These are phyloP conservation scores for Stictonetta naevosa DNA, from an alignment of 2,113 vertebrate genomes.

Conservation along the genomic window DNA sequence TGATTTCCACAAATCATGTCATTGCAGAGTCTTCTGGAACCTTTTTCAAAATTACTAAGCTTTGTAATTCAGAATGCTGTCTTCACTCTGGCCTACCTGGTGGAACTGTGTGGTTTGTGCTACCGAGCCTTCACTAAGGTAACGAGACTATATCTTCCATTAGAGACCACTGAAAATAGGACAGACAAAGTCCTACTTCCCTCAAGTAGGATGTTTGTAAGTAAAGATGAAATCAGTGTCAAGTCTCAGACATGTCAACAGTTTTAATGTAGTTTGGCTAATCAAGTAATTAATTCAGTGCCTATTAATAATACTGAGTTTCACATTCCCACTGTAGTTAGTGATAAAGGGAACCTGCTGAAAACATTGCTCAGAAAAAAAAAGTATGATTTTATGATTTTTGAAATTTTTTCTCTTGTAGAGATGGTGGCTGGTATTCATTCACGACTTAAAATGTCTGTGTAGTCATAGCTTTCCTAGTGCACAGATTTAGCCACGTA, in stretches of 20 bases:
- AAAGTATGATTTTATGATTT: background rate
- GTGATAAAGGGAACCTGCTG: background rate
- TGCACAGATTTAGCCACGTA: background rate
- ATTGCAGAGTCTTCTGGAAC: constrained; percentile 94
- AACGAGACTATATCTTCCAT: background rate
- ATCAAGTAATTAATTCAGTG: background rate
- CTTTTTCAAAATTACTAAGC: constrained; percentile 96
- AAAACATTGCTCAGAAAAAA: background rate
- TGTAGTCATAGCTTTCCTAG: background rate
- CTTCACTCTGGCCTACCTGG: constrained; percentile 93
- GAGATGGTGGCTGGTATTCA: background rate
- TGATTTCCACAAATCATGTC: constrained; percentile 43
- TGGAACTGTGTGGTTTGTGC: constrained; percentile 96
- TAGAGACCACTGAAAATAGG: background rate
- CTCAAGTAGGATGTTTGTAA: background rate
- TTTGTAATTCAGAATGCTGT: constrained; percentile 97
- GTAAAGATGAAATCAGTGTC: constrained; percentile 8
- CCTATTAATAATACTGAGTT: background rate
- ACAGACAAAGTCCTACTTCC: background rate
- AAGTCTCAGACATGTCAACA: background rate
- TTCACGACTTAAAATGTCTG: background rate
- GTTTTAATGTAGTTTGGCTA: background rate
- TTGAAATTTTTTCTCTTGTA: background rate
- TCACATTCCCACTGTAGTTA: background rate
- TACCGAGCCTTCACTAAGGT: constrained; percentile 98